Evolutionary conservation across 2,888 invertebrate genomes (phyloP).

Genomic region (Ischnura elegans): DNA sequence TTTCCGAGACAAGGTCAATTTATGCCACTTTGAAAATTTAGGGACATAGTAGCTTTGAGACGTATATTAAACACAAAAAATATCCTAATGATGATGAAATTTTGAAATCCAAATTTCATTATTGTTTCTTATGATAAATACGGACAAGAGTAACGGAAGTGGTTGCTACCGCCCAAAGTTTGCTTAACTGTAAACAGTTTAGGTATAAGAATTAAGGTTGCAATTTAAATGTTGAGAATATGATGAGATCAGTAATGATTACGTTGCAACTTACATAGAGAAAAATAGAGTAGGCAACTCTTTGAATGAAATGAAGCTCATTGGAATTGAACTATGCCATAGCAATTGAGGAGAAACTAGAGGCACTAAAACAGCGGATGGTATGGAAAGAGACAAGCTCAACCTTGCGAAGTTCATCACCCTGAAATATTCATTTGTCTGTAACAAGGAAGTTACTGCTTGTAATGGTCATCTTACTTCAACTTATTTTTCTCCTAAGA

Average conservation of each 20-base stretch:
- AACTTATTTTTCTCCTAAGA: background rate
- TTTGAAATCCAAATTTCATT: too few species aligned
- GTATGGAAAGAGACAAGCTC: background rate
- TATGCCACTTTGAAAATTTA: too few species aligned
- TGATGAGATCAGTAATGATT: background rate
- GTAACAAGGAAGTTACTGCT: background rate
- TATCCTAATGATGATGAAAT: too few species aligned
- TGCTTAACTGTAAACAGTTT: too few species aligned
- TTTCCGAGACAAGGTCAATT: too few species aligned
- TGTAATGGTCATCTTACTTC: too few species aligned
- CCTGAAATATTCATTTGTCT: background rate
- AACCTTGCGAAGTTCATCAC: background rate
- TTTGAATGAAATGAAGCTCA: background rate
- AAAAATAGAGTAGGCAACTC: background rate
- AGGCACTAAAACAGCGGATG: background rate
- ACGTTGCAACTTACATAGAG: background rate
- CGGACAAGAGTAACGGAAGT: too few species aligned
- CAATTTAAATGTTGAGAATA: background rate
- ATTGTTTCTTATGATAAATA: too few species aligned
- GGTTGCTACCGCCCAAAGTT: too few species aligned
- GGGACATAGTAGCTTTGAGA: too few species aligned
- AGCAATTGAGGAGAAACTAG: background rate
- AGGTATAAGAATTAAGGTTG: too few species aligned
- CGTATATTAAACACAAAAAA: too few species aligned
- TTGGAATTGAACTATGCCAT: background rate